Evolutionary conservation across 2,113 vertebrate genomes (phyloP).

Genomic region (human (Homo sapiens)): GRCh38 chr6:37657501-37658000

Average conservation of each 20-base stretch:
- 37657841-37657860: neutral
- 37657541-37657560: neutral
- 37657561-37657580: neutral
- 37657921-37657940: neutral
- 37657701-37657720: neutral
- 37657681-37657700: neutral
- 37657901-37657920: neutral
- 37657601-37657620: neutral
- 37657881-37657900: neutral
- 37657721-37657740: neutral
- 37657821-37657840: neutral
- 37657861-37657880: neutral
- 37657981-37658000: neutral
- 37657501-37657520: constrained; percentile 68
- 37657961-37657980: neutral
- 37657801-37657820: neutral
- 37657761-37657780: neutral
- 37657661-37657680: neutral
- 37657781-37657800: neutral
- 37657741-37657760: neutral
- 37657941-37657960: neutral
- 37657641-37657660: neutral
- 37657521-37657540: neutral
- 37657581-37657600: neutral
- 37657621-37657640: neutral